Conservation (phyloP, 2,888 invertebrate species). For the Aleiodes testaceus region DNA sequence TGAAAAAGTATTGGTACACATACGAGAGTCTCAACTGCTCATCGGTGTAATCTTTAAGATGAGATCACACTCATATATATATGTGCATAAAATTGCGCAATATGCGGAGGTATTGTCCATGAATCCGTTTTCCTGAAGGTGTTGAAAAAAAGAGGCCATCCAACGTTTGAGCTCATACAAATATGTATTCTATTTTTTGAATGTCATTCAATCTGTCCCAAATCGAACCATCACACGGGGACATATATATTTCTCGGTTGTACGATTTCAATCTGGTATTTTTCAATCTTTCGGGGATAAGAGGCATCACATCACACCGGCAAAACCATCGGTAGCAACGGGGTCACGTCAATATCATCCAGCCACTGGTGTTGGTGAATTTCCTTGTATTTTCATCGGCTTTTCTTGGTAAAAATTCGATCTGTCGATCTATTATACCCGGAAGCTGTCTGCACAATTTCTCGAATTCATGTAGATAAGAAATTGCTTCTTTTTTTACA, state of each 20-base stretch:
- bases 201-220: conserved; percentile 20
- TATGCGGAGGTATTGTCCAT: neutral
- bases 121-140: neutral
- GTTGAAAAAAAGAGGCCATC: conserved; percentile 12
- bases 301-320: conserved; percentile 16
- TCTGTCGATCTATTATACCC: conserved; percentile 31
- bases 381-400: conserved; percentile 30
- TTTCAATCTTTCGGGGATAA: conserved; percentile 8
- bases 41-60: conserved; percentile 61
- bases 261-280: conserved; percentile 30
- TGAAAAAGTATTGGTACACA: neutral
- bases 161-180: conserved; percentile 8
- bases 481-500: neutral
- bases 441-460: conserved; percentile 30
- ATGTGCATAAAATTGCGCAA: neutral
- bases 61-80: conserved; percentile 58
- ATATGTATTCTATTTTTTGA: conserved; percentile 24
- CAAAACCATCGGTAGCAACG: conserved; percentile 27
- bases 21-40: neutral
- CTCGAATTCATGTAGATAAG: conserved; percentile 18
- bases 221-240: conserved; percentile 23
- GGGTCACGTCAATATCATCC: conserved; percentile 34
- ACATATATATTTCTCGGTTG: neutral
- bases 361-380: neutral
- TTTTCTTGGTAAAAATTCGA: conserved; percentile 29